Evolutionary conservation across 2,113 vertebrate genomes (phyloP).

Genomic region (Bubo scandiacus): DNA sequence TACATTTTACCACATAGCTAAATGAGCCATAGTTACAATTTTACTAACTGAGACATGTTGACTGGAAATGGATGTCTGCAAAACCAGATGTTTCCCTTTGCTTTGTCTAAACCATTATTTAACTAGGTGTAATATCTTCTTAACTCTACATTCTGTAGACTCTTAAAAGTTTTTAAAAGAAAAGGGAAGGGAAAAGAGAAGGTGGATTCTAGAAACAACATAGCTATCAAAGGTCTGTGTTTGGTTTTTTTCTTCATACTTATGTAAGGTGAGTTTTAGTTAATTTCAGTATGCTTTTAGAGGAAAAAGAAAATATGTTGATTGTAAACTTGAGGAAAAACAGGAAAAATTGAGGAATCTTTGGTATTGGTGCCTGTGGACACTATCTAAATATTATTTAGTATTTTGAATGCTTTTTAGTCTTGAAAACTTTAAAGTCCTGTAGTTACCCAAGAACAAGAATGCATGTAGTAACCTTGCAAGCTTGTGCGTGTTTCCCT

Average conservation of each 20-base stretch:
- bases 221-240: not conserved
- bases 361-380: not conserved
- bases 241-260: not conserved
- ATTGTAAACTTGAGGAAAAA: not conserved
- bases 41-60: not conserved
- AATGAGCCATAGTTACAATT: not conserved
- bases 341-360: fast-evolving
- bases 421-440: not conserved
- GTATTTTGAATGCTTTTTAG: not conserved
- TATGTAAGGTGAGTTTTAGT: not conserved
- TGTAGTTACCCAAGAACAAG: not conserved
- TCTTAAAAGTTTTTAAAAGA: not conserved
- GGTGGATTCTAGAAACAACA: not conserved
- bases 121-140: not conserved
- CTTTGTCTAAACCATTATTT: not conserved
- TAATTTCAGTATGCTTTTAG: not conserved
- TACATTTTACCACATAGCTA: not conserved
- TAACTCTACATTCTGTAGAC: not conserved
- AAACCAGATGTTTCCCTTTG: not conserved
- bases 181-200: not conserved
- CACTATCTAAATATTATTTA: not conserved
- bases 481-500: not conserved
- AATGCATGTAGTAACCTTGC: not conserved
- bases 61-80: not conserved
- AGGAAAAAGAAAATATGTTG: not conserved